Evolutionary conservation across 2,888 invertebrate species (phyloP), one percentile per base, ranked within the genome.

Genomic region (Papilio demoleus): DNA sequence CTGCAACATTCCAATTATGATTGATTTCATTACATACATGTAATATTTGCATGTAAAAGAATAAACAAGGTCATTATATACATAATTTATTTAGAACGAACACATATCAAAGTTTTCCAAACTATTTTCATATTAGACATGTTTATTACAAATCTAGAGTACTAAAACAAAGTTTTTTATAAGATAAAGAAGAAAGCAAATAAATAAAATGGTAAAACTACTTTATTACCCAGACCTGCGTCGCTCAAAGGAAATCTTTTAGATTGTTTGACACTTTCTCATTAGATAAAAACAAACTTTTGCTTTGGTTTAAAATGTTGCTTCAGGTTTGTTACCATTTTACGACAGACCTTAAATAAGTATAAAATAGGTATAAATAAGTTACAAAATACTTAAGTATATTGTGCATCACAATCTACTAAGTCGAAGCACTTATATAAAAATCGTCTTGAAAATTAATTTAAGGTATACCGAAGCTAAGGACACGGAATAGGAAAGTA

Each of bases 281-380:
- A 59, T 59, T 59, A 22, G 59, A 38, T 36, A 36, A 38, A 6
- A 59, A 22, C 34, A 36, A 59, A 38, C 36, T 59, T 59, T 9
- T 63, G 24, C 58, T 66, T 45, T 12, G 27, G n/a, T 40, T 42
- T 53, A 59, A 47, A 59, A 59, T 75, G 76, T 72, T 76, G 11
- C 27, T 56, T 56, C 24, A n/a, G n/a, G 12, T 53, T 53, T 31
- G 6, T 31, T 14, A 14, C 14, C 14, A n/a, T 56, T 56, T 56
- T 56, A 31, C 17, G 17, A 53, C n/a, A n/a, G 17, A 31, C 9
- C 5, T 53, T 17, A 31, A 31, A 4, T 53, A 14, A 50, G 5
- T 50, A 12, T 47, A 11, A 47, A 6, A n/a, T n/a, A n/a, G n/a
- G n/a, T n/a, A n/a, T n/a, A 36, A 36, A 24, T 24, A 6, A 2